Conservation (phyloP, 2,888 invertebrate genomes). For the Lysandra bellargus region DNA sequence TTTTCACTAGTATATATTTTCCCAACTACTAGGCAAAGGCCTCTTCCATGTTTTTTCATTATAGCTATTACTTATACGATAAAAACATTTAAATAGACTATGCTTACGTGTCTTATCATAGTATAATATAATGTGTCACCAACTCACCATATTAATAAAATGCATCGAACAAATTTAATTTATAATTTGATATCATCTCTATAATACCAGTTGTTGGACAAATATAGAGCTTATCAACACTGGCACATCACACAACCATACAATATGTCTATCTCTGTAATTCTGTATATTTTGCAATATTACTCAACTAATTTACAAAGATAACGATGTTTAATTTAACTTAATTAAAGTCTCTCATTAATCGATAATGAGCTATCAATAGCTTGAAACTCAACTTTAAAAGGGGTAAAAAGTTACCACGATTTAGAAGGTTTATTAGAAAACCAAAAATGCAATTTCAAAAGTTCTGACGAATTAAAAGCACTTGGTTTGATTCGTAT, state of each 20-base stretch:
- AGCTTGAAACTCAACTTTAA: not conserved
- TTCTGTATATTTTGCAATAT: not conserved
- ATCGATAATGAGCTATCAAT: not conserved
- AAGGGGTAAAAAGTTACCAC: no score
- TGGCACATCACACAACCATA: not conserved
- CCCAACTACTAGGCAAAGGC: no score
- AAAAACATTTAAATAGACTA: not conserved
- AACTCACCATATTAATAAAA: not conserved
- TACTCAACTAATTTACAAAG: no score
- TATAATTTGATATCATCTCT: not conserved
- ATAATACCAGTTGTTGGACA: not conserved
- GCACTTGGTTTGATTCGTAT: no score
- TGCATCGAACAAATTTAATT: not conserved
- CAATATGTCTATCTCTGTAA: not conserved
- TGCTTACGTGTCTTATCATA: not conserved
- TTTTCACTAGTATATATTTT: no score
- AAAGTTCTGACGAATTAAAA: no score
- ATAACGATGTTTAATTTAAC: no score
- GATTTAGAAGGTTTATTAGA: no score
- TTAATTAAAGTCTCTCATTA: no score
- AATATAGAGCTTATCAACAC: not conserved
- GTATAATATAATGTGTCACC: not conserved
- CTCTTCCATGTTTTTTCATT: no score
- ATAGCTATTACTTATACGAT: no score
- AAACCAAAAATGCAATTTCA: no score